Evolutionary conservation across 2,888 invertebrate genomes (phyloP), one percentile per base, ranked within the genome.

Genomic region (Tachina grossa): DNA sequence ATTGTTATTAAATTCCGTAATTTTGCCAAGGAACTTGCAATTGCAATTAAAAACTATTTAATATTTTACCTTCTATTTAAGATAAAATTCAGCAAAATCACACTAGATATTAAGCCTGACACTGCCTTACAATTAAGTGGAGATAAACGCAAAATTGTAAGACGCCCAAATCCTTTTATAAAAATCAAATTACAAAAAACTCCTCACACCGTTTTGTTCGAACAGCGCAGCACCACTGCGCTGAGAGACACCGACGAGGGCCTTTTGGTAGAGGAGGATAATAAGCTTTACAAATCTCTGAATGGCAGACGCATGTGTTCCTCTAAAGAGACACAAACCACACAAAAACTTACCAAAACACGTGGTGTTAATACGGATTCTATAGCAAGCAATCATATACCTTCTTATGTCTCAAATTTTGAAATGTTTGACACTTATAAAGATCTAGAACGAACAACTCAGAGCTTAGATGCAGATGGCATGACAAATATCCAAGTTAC

Each of bases 371-470:
- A 95, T 45, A 94, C 95, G 0, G 93, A 93, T 1, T 92, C 93
- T 39, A 93, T 94, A 0, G 92, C 93, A 76, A 94, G 94, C 78
- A 93, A 92, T 74, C 94, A 95, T 88, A 94, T 94, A 4, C 93
- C 93, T 1, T 94, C 95, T 0, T 96, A 95, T 89, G 96, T 96
- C 0, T 96, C 96, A 0, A 93, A 95, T 89, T 97, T 96, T 94
- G 96, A 96, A 88, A 96, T 97, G 95, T 95, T 95, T 88, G 97
- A 97, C 89, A 95, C 95, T 0, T 96, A 95, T 88, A 93, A 93
- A 9, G 92, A 92, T 66, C 88, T 94, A 45, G 93, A 93, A n/a
- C 89, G 89, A 1, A 88, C 89, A 2, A 90, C 90, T 0, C 90
- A 91, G 55, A 90, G 89, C 47, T 87, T 92, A 0, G 88, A 90